Percentiles rank a stretch among this genome's conserved stretches.
These are phyloP conservation scores for Pseudomyrmex pallidus DNA, from an alignment of 1,140 invertebrate genomes.

Conservation along the genomic window DNA sequence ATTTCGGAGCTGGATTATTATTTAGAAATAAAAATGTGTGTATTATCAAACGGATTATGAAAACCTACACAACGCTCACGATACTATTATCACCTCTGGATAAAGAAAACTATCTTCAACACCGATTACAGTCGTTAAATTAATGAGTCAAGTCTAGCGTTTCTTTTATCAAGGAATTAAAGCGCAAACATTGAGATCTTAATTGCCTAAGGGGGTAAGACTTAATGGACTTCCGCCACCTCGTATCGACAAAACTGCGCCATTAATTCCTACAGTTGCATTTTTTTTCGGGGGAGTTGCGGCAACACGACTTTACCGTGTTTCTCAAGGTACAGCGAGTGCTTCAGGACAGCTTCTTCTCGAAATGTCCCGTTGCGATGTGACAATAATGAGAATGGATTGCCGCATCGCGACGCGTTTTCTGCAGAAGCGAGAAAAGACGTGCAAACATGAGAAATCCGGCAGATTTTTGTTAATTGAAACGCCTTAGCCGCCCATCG, in stretches of 20 bases:
- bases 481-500: conserved; percentile 50
- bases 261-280: conserved; percentile 30
- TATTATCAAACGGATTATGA: background rate
- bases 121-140: too few species aligned
- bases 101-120: too few species aligned
- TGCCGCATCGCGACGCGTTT: conserved; percentile 12
- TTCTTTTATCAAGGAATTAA: background rate
- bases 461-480: conserved; percentile 65
- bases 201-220: background rate
- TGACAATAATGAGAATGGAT: conserved; percentile 54
- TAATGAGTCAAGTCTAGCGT: background rate
- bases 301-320: background rate
- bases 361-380: conserved; percentile 12
- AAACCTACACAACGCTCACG: too few species aligned
- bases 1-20: background rate
- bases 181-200: background rate
- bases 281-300: background rate
- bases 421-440: conserved; percentile 8
- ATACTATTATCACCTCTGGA: too few species aligned
- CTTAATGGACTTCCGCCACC: background rate
- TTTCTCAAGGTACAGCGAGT: background rate
- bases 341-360: background rate
- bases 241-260: background rate
- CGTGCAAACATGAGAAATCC: conserved; percentile 58
- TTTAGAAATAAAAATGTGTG: background rate